These are phyloP conservation scores for Ophion slaviceki DNA, from an alignment of 2,888 invertebrate genomes.

Conservation along the genomic window DNA sequence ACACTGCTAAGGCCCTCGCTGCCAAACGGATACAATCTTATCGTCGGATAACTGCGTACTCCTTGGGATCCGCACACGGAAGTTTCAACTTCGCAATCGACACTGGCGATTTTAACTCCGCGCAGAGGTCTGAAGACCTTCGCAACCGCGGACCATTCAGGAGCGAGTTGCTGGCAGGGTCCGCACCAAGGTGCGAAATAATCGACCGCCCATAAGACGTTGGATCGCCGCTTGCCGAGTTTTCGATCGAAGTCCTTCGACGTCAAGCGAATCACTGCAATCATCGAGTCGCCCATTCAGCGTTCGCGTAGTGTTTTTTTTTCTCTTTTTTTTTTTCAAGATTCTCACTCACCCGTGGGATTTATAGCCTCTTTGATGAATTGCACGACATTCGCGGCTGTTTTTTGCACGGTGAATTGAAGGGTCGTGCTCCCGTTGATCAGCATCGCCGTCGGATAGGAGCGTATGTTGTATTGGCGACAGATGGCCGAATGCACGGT, in stretches of 20 bases:
- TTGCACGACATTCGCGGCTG: slow-evolving; percentile 86
- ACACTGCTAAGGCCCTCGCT: slow-evolving; percentile 84
- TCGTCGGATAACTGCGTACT: slow-evolving; percentile 88
- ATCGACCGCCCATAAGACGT: slow-evolving; percentile 88
- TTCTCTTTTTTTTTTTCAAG: background rate
- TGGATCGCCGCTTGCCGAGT: slow-evolving; percentile 84
- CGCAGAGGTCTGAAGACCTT: slow-evolving; percentile 83
- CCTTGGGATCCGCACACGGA: slow-evolving; percentile 86
- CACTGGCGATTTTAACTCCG: slow-evolving; percentile 86
- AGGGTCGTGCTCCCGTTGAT: slow-evolving; percentile 86
- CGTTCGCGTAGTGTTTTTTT: background rate
- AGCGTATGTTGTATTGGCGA: slow-evolving; percentile 85
- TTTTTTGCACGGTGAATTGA: slow-evolving; percentile 86
- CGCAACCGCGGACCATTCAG: slow-evolving; percentile 88
- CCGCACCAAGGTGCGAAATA: slow-evolving; percentile 91
- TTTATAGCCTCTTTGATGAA: slow-evolving; percentile 87
- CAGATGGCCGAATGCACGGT: slow-evolving; percentile 87
- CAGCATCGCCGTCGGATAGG: slow-evolving; percentile 89
- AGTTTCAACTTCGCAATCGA: slow-evolving; percentile 87
- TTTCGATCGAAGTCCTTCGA: slow-evolving; percentile 84
- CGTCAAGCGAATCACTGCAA: slow-evolving; percentile 85
- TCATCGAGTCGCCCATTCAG: background rate
- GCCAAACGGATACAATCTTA: slow-evolving; percentile 88
- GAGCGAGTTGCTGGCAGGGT: slow-evolving; percentile 88
- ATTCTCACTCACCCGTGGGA: slow-evolving; percentile 83